Conservation (phyloP, 2,888 invertebrate species). For the Apodemia mormo region DNA sequence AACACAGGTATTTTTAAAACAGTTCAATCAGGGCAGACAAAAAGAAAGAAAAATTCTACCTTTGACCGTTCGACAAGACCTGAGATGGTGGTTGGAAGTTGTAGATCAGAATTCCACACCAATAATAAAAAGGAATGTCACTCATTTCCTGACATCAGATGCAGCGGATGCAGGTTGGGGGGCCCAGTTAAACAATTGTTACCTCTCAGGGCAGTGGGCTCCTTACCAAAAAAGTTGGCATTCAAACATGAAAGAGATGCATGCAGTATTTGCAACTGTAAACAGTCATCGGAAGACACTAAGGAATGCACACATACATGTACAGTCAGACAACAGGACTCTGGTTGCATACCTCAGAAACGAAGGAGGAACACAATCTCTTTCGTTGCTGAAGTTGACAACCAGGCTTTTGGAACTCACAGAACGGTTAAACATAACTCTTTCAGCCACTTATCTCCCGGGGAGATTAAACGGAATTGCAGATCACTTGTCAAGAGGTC, state of each 20-base stretch:
- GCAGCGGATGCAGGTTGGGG: slow-evolving; percentile 39
- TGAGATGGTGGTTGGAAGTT: no score
- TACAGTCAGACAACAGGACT: slow-evolving; percentile 34
- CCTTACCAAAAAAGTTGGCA: slow-evolving; percentile 35
- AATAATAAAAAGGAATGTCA: background rate
- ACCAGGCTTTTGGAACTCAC: slow-evolving; percentile 10
- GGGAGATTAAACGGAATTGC: background rate
- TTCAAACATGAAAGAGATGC: slow-evolving; percentile 39
- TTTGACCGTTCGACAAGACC: no score
- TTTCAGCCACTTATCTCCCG: slow-evolving; percentile 28
- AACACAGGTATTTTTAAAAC: no score
- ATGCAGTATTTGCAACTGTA: slow-evolving; percentile 34
- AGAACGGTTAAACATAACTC: slow-evolving; percentile 24
- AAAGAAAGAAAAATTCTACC: no score
- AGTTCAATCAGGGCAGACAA: no score
- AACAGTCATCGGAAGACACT: background rate
- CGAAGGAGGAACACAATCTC: slow-evolving; percentile 25
- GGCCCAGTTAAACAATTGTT: slow-evolving; percentile 30
- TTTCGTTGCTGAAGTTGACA: slow-evolving; percentile 20
- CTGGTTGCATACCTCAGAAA: slow-evolving; percentile 30
- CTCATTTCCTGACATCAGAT: slow-evolving; percentile 25
- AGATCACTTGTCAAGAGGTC: slow-evolving; percentile 31
- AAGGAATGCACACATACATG: slow-evolving; percentile 15
- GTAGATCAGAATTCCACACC: background rate
- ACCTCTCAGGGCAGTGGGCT: slow-evolving; percentile 32